Conservation (phyloP, 2,113 vertebrate genomes). For the Chitala chitala region DNA sequence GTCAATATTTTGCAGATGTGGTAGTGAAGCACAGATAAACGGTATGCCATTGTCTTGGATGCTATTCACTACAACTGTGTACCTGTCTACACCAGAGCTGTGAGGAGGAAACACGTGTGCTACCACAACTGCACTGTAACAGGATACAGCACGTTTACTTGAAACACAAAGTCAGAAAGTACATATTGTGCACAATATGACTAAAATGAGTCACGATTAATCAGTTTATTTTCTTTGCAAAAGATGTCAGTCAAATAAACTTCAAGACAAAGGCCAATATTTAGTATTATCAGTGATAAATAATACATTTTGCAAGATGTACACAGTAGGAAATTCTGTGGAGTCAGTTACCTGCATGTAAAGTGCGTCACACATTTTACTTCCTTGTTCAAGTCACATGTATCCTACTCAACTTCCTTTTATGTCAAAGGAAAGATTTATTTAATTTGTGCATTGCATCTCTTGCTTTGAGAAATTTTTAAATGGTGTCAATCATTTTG, state of each 20-base stretch:
- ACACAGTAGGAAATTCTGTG: neutral
- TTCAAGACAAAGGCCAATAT: neutral
- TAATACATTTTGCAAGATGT: neutral
- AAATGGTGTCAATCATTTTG: neutral
- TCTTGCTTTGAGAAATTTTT: neutral
- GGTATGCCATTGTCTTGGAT: neutral
- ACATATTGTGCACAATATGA: neutral
- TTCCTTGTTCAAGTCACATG: conserved; percentile 14
- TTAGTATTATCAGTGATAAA: neutral
- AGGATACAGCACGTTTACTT: too few species aligned
- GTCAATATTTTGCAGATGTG: neutral
- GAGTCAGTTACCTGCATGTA: neutral
- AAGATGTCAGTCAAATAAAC: neutral
- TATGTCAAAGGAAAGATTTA: neutral
- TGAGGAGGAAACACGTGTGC: neutral
- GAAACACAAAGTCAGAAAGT: too few species aligned
- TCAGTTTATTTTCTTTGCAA: neutral
- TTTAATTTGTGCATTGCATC: neutral
- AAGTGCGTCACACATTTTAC: conserved; percentile 3
- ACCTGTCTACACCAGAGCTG: neutral
- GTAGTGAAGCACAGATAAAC: neutral
- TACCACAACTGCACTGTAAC: too few species aligned
- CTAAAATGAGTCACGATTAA: neutral
- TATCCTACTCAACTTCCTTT: conserved; percentile 5
- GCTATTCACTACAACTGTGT: neutral